Conservation (phyloP, 1,140 invertebrate species). For the Hylaeus anthracinus region DNA sequence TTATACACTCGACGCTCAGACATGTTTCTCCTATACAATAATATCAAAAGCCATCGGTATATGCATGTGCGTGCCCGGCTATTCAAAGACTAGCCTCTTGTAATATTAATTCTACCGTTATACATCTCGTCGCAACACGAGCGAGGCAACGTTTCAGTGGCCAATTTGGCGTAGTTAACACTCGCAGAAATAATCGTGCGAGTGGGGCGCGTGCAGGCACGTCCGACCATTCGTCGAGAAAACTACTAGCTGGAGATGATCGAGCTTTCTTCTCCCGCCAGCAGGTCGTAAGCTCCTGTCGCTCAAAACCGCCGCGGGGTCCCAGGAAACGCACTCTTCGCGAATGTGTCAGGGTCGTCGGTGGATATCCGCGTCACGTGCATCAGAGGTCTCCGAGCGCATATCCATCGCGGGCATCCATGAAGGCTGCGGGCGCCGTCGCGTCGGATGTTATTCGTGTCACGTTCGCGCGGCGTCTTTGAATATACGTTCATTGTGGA, state of each 20-base stretch:
- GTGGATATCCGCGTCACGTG: slow-evolving; percentile 39
- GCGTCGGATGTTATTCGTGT: slow-evolving; percentile 15
- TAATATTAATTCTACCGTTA: too few relatives aligned
- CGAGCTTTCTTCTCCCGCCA: too few relatives aligned
- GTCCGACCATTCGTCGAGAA: not conserved
- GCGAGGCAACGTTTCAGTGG: too few relatives aligned
- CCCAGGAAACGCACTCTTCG: slow-evolving; percentile 26
- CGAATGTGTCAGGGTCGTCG: slow-evolving; percentile 36
- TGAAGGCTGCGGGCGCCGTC: not conserved
- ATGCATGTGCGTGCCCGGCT: too few relatives aligned
- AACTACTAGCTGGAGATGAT: not conserved
- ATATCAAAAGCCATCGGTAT: too few relatives aligned
- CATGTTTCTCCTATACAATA: too few relatives aligned
- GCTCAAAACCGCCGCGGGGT: too few relatives aligned
- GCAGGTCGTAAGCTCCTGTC: not conserved
- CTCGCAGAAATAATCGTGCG: not conserved
- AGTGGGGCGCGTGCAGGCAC: not conserved
- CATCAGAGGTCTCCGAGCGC: slow-evolving; percentile 7
- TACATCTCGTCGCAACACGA: too few relatives aligned
- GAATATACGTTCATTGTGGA: slow-evolving; percentile 31
- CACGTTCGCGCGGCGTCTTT: slow-evolving; percentile 22
- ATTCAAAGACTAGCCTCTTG: too few relatives aligned
- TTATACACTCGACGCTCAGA: too few relatives aligned
- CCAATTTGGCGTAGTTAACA: not conserved
- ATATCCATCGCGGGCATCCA: not conserved